Conservation (phyloP, 2,888 invertebrate species). For the Pammene aurita region DNA sequence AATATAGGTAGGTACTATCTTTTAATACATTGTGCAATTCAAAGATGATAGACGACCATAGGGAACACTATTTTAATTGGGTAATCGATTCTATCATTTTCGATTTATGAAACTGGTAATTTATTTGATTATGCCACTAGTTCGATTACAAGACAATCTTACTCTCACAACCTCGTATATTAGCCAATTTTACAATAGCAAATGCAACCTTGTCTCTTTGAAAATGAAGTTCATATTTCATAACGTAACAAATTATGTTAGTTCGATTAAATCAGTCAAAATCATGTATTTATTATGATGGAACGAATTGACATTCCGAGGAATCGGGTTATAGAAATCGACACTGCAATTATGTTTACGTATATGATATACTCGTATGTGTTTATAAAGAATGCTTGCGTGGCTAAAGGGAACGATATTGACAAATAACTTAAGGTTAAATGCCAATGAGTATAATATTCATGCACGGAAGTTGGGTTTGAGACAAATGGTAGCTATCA, state of each 20-base stretch:
- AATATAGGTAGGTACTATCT: not conserved
- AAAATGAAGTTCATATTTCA: constrained; percentile 8
- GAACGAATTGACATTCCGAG: constrained; percentile 23
- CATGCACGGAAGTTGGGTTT: constrained; percentile 13
- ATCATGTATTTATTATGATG: constrained; percentile 16
- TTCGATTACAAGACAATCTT: constrained; percentile 5
- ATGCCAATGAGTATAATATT: constrained; percentile 6
- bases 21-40: constrained; percentile 14
- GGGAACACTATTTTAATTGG: constrained; percentile 27
- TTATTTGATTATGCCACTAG: constrained; percentile 24
- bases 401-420: constrained; percentile 11
- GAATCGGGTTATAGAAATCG: constrained; percentile 28
- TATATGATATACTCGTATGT: constrained; percentile 3
- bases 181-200: not conserved
- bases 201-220: not conserved
- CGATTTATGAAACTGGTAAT: constrained; percentile 27
- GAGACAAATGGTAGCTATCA: constrained; percentile 23
- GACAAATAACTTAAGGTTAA: constrained; percentile 23
- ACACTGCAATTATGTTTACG: constrained; percentile 19
- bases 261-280: constrained; percentile 13
- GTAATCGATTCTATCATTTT: constrained; percentile 27
- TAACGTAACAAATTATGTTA: not conserved
- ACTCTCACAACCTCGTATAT: constrained; percentile 1
- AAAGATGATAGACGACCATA: constrained; percentile 21
- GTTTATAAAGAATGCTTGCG: constrained; percentile 18